Percentiles rank a stretch among this genome's conserved stretches.
Evolutionary conservation across 2,888 invertebrate genomes (phyloP).

Genomic region (Morpho helenor): DNA sequence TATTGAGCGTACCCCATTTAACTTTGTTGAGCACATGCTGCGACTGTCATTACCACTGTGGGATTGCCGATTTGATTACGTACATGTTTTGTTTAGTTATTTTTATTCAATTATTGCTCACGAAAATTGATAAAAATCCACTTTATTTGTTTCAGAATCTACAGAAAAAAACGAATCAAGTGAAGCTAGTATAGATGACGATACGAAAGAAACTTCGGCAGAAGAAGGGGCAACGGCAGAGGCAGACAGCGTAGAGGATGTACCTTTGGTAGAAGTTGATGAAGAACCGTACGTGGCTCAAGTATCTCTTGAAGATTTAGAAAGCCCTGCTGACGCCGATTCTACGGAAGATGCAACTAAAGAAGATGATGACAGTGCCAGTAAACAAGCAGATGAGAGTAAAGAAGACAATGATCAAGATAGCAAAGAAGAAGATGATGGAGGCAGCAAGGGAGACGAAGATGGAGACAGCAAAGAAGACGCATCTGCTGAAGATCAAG

Average conservation of each 20-base stretch:
- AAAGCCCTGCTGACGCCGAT: slow-evolving; percentile 50
- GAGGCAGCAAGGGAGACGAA: slow-evolving; percentile 51
- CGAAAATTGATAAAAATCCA: too few relatives aligned
- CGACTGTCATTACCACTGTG: too few relatives aligned
- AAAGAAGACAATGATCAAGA: slow-evolving; percentile 50
- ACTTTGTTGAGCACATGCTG: too few relatives aligned
- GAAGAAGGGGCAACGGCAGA: slow-evolving; percentile 55
- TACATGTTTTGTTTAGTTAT: too few relatives aligned
- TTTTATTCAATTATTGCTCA: too few relatives aligned
- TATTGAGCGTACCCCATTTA: too few relatives aligned
- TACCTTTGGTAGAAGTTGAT: slow-evolving; percentile 65
- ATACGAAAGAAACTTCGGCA: slow-evolving; percentile 60
- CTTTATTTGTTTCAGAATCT: slow-evolving; percentile 52
- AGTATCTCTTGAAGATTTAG: slow-evolving; percentile 67
- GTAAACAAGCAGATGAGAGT: slow-evolving; percentile 41
- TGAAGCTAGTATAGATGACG: slow-evolving; percentile 69
- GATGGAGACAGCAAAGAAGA: slow-evolving; percentile 52
- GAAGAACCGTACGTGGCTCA: slow-evolving; percentile 71
- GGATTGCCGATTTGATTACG: too few relatives aligned
- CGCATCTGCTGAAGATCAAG: slow-evolving; percentile 70
- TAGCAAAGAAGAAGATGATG: slow-evolving; percentile 43
- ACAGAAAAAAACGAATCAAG: slow-evolving; percentile 73
- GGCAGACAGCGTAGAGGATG: slow-evolving; percentile 41
- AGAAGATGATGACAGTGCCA: slow-evolving; percentile 53
- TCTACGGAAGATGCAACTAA: slow-evolving; percentile 53